Conservation (phyloP, 1,140 invertebrate genomes). For the Phymastichus coffea region DNA sequence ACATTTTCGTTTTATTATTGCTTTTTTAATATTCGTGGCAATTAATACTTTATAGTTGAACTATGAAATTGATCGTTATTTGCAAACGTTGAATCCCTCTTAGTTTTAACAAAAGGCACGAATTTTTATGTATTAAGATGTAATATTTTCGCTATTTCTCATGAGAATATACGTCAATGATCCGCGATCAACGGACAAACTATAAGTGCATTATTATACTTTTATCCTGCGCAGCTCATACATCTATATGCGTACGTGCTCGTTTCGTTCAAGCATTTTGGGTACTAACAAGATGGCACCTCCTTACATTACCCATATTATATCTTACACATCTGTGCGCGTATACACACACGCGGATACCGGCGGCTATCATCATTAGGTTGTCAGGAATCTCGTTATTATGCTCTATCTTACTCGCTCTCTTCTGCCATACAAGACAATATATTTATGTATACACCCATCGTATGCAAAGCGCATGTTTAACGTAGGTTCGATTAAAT, state of each 20-base stretch:
- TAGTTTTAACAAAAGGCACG: no score
- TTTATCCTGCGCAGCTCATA: neutral
- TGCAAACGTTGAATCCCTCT: no score
- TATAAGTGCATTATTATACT: no score
- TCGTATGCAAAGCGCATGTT: neutral
- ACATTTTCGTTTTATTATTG: no score
- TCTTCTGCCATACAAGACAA: no score
- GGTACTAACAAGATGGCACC: slow-evolving; percentile 50
- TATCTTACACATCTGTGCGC: slow-evolving; percentile 34
- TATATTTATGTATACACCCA: neutral
- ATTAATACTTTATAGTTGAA: no score
- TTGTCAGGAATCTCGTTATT: slow-evolving; percentile 55
- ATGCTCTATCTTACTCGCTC: slow-evolving; percentile 53
- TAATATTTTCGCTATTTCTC: no score
- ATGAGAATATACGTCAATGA: no score
- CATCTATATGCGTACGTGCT: neutral
- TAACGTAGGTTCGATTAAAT: slow-evolving; percentile 47
- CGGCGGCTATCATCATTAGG: slow-evolving; percentile 58
- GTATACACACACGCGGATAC: slow-evolving; percentile 42
- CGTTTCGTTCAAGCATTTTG: slow-evolving; percentile 36
- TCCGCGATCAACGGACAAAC: no score
- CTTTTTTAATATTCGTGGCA: no score
- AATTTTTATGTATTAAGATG: no score
- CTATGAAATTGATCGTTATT: no score
- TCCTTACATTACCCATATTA: slow-evolving; percentile 54